phyloP scores from a whole-genome alignment of 2,797 vertebrate species.

The Gallirallus australis region DNA sequence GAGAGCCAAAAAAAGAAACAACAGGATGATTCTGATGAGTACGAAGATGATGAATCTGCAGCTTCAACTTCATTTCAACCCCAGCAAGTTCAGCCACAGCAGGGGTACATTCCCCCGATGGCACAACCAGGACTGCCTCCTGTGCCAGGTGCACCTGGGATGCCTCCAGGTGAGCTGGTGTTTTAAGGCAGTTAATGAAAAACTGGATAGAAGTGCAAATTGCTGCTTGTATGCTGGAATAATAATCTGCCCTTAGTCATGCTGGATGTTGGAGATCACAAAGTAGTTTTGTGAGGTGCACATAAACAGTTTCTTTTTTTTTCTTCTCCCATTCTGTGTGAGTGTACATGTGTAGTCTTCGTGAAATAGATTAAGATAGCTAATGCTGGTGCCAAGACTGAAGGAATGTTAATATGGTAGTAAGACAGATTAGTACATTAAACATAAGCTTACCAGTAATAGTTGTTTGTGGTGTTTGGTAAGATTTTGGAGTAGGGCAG shows the following conservation, averaged over 20 bases:
- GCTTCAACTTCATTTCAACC: conserved; percentile 91
- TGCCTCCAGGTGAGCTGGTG: conserved; percentile 84
- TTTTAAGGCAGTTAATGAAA: not conserved
- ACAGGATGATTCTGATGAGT: conserved; percentile 94
- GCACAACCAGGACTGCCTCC: conserved; percentile 91
- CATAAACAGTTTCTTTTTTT: not conserved
- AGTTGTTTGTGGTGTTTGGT: not conserved
- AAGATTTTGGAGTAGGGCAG: not conserved
- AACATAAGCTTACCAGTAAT: fast-evolving
- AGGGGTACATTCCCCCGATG: conserved; percentile 91
- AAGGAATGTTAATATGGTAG: not conserved
- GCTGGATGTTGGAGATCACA: not conserved
- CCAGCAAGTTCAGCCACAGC: conserved; percentile 86
- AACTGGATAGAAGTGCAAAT: not conserved
- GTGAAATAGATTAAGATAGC: not conserved
- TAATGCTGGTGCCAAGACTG: not conserved
- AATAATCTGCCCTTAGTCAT: not conserved
- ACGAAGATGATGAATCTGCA: conserved; percentile 93
- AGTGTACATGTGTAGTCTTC: fast-evolving
- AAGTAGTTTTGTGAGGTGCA: not conserved
- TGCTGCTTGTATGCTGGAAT: not conserved
- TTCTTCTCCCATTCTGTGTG: fast-evolving
- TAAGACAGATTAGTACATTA: not conserved
- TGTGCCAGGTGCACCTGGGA: conserved; percentile 88
- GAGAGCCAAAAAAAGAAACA: conserved; percentile 96